Evolutionary conservation across 2,797 vertebrate genomes (phyloP), one percentile per base, ranked within the genome.

Genomic region (Argya squamiceps): DNA sequence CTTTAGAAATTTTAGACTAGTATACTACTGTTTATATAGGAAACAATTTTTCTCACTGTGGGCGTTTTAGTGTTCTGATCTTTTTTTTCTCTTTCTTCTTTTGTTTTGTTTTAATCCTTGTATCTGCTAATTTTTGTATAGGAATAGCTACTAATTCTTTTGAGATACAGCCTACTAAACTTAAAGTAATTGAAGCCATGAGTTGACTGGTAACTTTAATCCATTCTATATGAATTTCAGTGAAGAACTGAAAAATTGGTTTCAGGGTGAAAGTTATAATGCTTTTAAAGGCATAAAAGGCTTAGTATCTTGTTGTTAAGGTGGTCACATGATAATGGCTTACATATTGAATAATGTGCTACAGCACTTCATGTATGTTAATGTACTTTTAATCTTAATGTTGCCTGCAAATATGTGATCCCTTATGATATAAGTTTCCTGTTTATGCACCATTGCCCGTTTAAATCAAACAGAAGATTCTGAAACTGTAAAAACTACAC

Each of bases 401-500:
- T 98, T 98, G 98, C 98, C 97, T 98, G 98, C 97, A 96, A 98
- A 97, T 98, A 98, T 98, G 98, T 98, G 98, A 98, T 98, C 98
- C 98, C 98, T 97, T 98, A 97, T 97, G 94, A 97, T 97, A 97
- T 98, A 97, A 97, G 97, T 98, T 97, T 98, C 98, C 99, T 98
- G 98, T 99, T 97, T 97, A 97, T 98, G 99, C 99, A 99, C 99
- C 98, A 98, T 99, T 98, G 99, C 98, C 98, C 99, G 98, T 98
- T 98, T 98, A 98, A 98, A 98, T 98, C 98, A 97, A 98, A 98
- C 98, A 98, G 98, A 98, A 98, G 97, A 98, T 98, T 98, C 98
- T 98, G 98, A 98, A 99, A 99, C 98, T 99, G 98, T 99, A 97
- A 98, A 98, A 98, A 99, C 98, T 98, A 98, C 99, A 99, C 99